Percentiles rank a stretch among this genome's conserved stretches.
Conservation (phyloP, 2,797 vertebrate species). For the Serranus cabrilla region DNA sequence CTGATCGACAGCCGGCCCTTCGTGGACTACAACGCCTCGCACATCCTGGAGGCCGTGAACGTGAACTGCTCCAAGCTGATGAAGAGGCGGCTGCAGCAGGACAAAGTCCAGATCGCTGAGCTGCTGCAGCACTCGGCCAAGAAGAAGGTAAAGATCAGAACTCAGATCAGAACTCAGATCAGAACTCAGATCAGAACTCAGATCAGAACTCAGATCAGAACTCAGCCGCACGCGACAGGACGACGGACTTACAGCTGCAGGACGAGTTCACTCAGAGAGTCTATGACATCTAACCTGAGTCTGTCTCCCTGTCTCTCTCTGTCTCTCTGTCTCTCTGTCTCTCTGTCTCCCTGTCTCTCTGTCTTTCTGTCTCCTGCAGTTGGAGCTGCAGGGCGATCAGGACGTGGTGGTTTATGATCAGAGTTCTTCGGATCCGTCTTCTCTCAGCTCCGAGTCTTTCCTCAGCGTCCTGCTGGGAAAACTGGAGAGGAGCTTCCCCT, state of each 20-base stretch:
- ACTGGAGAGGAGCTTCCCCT: conserved; percentile 92
- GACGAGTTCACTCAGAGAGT: too few species aligned
- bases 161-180: too few species aligned
- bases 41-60: conserved; percentile 95
- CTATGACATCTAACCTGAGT: too few species aligned
- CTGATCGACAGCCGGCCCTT: conserved; percentile 97
- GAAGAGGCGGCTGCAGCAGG: conserved; percentile 96
- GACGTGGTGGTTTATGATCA: conserved; percentile 98
- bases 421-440: conserved; percentile 87
- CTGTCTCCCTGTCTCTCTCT: too few species aligned
- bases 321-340: neutral
- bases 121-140: conserved; percentile 96
- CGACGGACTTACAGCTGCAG: too few species aligned
- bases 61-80: conserved; percentile 99
- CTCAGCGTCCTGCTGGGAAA: conserved; percentile 93
- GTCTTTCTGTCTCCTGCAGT: conserved; percentile 75
- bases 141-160: conserved; percentile 90
- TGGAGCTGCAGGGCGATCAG: conserved; percentile 89
- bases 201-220: too few species aligned
- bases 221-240: too few species aligned
- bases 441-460: conserved; percentile 91
- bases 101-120: conserved; percentile 94
- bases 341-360: conserved; percentile 1
- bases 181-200: too few species aligned
- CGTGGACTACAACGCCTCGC: conserved; percentile 94